Evolutionary conservation across 2,888 invertebrate species (phyloP), one percentile per base, ranked within the genome.

Genomic region (Portevinia maculata): DNA sequence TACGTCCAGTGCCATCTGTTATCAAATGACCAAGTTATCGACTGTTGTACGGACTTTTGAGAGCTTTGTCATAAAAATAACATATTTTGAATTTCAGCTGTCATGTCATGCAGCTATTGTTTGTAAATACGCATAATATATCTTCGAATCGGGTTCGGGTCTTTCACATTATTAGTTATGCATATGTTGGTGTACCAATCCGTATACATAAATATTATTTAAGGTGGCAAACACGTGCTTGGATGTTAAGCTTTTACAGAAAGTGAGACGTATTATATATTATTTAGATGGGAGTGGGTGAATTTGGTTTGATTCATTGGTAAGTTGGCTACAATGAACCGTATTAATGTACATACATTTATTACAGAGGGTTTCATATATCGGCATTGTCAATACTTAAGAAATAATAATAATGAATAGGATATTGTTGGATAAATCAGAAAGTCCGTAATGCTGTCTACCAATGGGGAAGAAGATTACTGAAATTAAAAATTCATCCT

Each of bases 281-380:
- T 24, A 39, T 67, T 28, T 39, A 46, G 15, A 57, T 76, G 67
- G 83, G n/a, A n/a, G n/a, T n/a, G n/a, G 76, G 71, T 71, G 55
- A 71, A 67, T 78, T 83, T 57, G 48, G 71, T 57, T 83, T 83
- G 83, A 76, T 67, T 55, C 62, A 73, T 78, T 69, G 19, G 48
- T 21, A 28, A 65, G 46, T 57, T 32, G n/a, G 34, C 21, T 17
- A 13, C 44, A 57, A 17, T 39, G 41, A 59, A 28, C 46, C 46
- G 39, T 41, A 9, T 34, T n/a, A 30, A 17, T 52, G 64, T 3
- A 53, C 37, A 59, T 41, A 34, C n/a, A n/a, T n/a, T n/a, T n/a
- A n/a, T n/a, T n/a, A 53, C 15, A 46, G 46, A 2, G 46, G 19
- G 2, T 2, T 2, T 3, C 24, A 24, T 24, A 3, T 24, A 24